A percentile compares a stretch with the other conserved stretches of the same genome.
Evolutionary conservation across 2,113 vertebrate species (phyloP).

Genomic region (Butorides virescens): DNA sequence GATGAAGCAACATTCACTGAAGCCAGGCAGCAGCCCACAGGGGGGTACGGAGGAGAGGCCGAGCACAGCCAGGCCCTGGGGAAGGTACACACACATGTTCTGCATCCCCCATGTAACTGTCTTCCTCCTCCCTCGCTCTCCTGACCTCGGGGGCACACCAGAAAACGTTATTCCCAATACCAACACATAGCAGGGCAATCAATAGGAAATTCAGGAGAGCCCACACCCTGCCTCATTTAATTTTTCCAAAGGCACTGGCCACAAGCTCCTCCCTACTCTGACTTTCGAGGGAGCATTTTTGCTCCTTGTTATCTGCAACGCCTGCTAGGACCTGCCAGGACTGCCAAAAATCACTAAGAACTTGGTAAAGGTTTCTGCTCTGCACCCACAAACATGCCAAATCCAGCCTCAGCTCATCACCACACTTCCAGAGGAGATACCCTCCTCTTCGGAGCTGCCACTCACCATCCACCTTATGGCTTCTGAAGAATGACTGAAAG

Average conservation of each 20-base stretch:
- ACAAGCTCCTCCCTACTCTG: neutral
- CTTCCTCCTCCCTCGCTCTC: accelerated
- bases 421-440: neutral
- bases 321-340: neutral
- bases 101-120: accelerated
- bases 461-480: neutral
- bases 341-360: neutral
- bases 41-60: neutral
- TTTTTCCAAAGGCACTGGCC: neutral
- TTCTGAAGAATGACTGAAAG: neutral
- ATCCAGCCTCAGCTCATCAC: neutral
- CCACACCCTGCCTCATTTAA: accelerated
- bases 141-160: neutral
- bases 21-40: accelerated
- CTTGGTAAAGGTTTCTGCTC: neutral
- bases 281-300: neutral
- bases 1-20: neutral
- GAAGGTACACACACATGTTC: neutral
- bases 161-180: neutral
- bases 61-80: neutral
- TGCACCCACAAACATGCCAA: accelerated
- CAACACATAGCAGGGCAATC: neutral
- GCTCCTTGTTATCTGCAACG: accelerated
- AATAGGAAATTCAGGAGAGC: neutral
- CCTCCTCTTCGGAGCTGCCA: neutral